phyloP scores from a whole-genome alignment of 2,797 vertebrate genomes.

The Yasuhikotakia modesta region DNA sequence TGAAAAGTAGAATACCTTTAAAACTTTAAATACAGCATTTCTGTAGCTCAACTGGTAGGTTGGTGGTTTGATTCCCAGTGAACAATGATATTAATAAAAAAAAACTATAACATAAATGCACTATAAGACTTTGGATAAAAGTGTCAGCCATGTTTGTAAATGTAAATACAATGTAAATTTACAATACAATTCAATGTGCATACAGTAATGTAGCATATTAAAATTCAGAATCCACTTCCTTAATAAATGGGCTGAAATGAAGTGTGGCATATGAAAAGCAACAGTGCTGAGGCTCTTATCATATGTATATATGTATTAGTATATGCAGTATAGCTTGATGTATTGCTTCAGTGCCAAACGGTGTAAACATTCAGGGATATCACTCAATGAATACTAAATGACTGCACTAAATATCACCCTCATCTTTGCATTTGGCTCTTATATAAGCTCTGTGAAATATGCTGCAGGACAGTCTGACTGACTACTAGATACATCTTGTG shows the following conservation, averaged over 20 bases:
- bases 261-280: conserved; percentile 22
- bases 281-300: conserved; percentile 21
- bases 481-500: conserved; percentile 11
- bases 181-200: conserved; percentile 4
- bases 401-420: conserved; percentile 9
- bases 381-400: conserved; percentile 11
- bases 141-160: no score
- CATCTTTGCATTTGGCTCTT: not conserved
- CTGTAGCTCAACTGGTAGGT: no score
- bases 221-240: conserved; percentile 27
- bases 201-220: conserved; percentile 28
- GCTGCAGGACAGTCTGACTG: not conserved
- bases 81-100: no score
- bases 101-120: no score
- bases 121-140: no score
- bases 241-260: conserved; percentile 40
- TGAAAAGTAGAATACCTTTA: no score
- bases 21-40: no score
- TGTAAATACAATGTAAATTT: no score
- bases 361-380: conserved; percentile 28
- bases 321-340: conserved; percentile 1
- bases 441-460: not conserved
- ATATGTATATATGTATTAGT: not conserved
- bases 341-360: not conserved
- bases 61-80: no score